Base-by-base conservation (phyloP, 2,797 vertebrate genomes). In the Darevskia nairensis region DNA sequence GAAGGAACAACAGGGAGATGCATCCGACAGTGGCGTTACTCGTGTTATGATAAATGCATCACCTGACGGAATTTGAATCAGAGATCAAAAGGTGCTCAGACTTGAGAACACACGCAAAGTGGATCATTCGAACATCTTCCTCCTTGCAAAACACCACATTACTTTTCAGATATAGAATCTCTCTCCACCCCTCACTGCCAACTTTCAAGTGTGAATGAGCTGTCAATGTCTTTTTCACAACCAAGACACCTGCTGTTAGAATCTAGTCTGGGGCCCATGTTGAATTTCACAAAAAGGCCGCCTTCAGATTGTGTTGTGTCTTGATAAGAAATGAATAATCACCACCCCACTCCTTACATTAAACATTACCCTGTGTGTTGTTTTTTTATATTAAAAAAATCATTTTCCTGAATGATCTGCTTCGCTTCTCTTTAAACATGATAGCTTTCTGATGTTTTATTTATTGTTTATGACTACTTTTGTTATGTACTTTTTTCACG, bases 221-320 rank as follows among this genome's bases (percentile, higher is more conserved):
- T 93, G 68, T 19, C 13, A 9, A 77, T 61, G 68, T 25, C 68
- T 91, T 91, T 89, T 89, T 59, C 82, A 91, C 44, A 79, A 50
- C 72, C 27, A 79, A 91, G 83, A 81, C 41, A 72, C 6, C 32
- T 88, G 69, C 69, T 75, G 23, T 44, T 64, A 64, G 55, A 27
- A 4, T 9, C 39, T 66, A 50, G 25, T 88, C 81, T n/a, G 35
- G 44, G n/a, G 74, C 23, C 61, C 15, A 64, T 64, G n/a, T 27
- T 74, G 68, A 72, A 44, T 85, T 66, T 88, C 59, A 46, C 64
- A 88, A 64, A 83, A 55, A 78, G 25, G 17, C 39, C 85, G 41
- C 39, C 77, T 89, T 85, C 69, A 85, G 77, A 80, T 80, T 75
- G 21, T 39, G n/a, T 80, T 79, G 69, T 5, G 19, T 75, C 68